Base-by-base conservation (phyloP, 2,888 invertebrate species). In the Dasypogon diadema region DNA sequence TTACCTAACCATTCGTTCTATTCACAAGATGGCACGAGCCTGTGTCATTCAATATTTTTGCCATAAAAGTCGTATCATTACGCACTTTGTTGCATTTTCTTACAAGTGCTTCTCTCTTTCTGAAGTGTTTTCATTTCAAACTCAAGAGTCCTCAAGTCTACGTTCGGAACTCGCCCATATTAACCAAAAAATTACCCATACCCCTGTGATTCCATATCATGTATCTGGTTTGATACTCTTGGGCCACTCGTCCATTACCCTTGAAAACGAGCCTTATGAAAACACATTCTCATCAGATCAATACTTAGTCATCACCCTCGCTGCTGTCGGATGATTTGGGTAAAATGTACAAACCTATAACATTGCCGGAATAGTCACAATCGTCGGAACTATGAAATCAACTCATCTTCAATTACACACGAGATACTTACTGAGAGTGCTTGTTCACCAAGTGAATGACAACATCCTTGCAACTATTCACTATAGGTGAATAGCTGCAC, bases 61-160 rank as follows among this genome's bases (percentile, higher is more conserved):
- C 6, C 51, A 51, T 18, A 51, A 51, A 21, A 51, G 18, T 16
- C 51, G 42, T 51, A 21, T 3, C 51, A 51, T 16, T 51, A 51
- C 51, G 51, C 51, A 51, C 51, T 51, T 51, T 51, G 51, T 51
- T 51, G 51, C 51, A 51, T 51, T 51, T 51, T 21, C 51, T n/a
- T 16, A 16, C 18, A 51, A 51, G 51, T 51, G 51, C 51, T 51
- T 5, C 51, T 51, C 51, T 51, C 48, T 5, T 16, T 12, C 51
- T 21, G 5, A 51, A 51, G 51, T 51, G 51, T 51, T 51, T 51
- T 51, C 6, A 21, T 51, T 21, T 51, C 21, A 12, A 51, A 8
- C 51, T 16, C 3, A 21, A 51, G 51, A 21, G 51, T 18, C 12
- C 18, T 51, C 18, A 5, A 51, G 51, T 12, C 51, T 51, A 5